These are phyloP conservation scores for Phengaris alcon DNA, from an alignment of 2,888 invertebrate genomes.

Conservation along the genomic window DNA sequence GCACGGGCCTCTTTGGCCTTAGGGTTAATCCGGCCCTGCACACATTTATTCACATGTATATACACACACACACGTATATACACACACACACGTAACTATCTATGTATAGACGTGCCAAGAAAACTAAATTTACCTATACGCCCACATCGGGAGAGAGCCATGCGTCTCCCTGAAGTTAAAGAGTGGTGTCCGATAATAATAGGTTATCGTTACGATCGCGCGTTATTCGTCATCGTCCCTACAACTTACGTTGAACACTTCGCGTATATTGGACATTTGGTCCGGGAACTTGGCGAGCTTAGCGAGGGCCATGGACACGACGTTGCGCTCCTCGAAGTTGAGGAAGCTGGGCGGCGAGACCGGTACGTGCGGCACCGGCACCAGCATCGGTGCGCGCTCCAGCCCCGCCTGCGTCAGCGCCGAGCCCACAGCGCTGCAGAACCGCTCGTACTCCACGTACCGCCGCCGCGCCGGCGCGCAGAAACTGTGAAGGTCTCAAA, in stretches of 20 bases:
- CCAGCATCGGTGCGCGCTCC: constrained; percentile 83
- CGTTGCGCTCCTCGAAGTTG: constrained; percentile 85
- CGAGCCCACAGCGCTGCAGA: constrained; percentile 84
- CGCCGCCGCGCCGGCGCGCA: constrained; percentile 80
- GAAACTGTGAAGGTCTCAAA: constrained; percentile 61
- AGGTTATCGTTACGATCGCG: too few species aligned
- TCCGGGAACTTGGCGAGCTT: constrained; percentile 83
- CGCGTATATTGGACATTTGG: constrained; percentile 83
- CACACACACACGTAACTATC: too few species aligned
- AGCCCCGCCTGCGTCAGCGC: constrained; percentile 82
- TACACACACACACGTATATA: too few species aligned
- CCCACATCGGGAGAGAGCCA: too few species aligned
- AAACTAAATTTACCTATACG: too few species aligned
- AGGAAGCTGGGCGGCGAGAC: constrained; percentile 83
- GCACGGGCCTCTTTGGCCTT: too few species aligned
- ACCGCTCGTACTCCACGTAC: constrained; percentile 83
- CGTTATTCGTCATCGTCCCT: too few species aligned
- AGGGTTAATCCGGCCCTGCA: too few species aligned
- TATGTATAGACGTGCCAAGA: too few species aligned
- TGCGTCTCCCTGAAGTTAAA: too few species aligned
- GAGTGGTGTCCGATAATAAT: too few species aligned
- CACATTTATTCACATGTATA: too few species aligned
- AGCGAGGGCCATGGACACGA: constrained; percentile 82
- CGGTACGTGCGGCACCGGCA: constrained; percentile 85
- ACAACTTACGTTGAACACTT: constrained; percentile 69